These are phyloP conservation scores for Phanerotoma sp. DNA, from an alignment of 2,888 invertebrate species.

Conservation along the genomic window DNA sequence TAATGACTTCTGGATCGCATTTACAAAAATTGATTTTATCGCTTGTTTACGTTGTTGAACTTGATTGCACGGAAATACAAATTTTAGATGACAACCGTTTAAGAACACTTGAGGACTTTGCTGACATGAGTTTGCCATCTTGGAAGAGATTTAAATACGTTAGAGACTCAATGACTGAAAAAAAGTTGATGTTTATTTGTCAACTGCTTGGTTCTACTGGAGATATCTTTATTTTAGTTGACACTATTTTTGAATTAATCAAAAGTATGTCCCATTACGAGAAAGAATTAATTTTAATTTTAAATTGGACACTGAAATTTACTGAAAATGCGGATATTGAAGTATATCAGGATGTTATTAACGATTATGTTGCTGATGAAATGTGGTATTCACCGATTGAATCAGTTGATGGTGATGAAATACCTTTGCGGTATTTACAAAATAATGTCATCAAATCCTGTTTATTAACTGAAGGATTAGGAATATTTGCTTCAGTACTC, in stretches of 20 bases:
- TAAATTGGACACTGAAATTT: conserved; percentile 62
- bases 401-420: conserved; percentile 34
- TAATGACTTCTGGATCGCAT: conserved; percentile 62
- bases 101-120: conserved; percentile 54
- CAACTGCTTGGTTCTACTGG: conserved; percentile 61
- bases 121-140: conserved; percentile 54
- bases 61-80: conserved; percentile 59
- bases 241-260: conserved; percentile 66
- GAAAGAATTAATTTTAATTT: conserved; percentile 65
- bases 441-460: conserved; percentile 69
- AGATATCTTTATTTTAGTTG: conserved; percentile 63
- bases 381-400: conserved; percentile 47
- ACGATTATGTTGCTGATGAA: conserved; percentile 43
- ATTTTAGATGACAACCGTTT: conserved; percentile 60
- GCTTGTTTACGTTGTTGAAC: conserved; percentile 61
- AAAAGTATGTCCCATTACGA: conserved; percentile 58
- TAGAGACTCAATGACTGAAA: conserved; percentile 56
- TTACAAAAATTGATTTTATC: conserved; percentile 63
- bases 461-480: conserved; percentile 71
- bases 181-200: conserved; percentile 62
- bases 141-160: conserved; percentile 71
- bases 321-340: conserved; percentile 27
- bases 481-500: conserved; percentile 63
- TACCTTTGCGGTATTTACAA: conserved; percentile 58
- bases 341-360: conserved; percentile 46